phyloP scores from a whole-genome alignment of 2,888 invertebrate genomes.

The Drosophila paracracens region DNA sequence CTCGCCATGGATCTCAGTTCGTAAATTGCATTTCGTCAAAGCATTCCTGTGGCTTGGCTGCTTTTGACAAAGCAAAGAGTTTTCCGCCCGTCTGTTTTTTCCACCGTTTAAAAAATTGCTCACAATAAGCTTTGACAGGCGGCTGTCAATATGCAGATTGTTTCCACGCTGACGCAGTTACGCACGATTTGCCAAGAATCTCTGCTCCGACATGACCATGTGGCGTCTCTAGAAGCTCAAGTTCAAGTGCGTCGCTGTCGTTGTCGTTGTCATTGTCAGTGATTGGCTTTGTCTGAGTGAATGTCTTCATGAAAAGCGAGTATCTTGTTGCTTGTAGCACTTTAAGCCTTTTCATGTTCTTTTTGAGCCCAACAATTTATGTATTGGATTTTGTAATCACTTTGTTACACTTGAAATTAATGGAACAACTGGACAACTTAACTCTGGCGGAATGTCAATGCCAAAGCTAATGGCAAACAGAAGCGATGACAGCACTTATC shows the following conservation, averaged over 20 bases:
- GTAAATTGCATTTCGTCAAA: slow-evolving; percentile 80
- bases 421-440: slow-evolving; percentile 21
- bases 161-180: slow-evolving; percentile 60
- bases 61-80: slow-evolving; percentile 67
- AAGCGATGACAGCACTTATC: slow-evolving; percentile 20
- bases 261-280: slow-evolving; percentile 21
- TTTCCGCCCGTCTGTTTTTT: neutral
- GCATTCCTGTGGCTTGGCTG: slow-evolving; percentile 76
- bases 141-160: slow-evolving; percentile 80
- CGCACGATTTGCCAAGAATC: slow-evolving; percentile 70
- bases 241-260: slow-evolving; percentile 64
- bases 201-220: slow-evolving; percentile 33
- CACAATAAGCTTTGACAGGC: slow-evolving; percentile 72
- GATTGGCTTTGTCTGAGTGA: slow-evolving; percentile 59
- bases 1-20: slow-evolving; percentile 23
- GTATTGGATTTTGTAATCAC: slow-evolving; percentile 36
- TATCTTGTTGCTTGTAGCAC: slow-evolving; percentile 34
- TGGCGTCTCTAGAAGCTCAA: slow-evolving; percentile 59
- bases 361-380: slow-evolving; percentile 40
- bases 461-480: slow-evolving; percentile 36
- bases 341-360: slow-evolving; percentile 70
- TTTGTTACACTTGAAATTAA: slow-evolving; percentile 35
- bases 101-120: slow-evolving; percentile 50
- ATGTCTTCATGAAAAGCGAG: slow-evolving; percentile 27
- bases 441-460: slow-evolving; percentile 62